A percentile compares a stretch with the other conserved stretches of the same genome.
Evolutionary conservation across 2,113 vertebrate genomes (phyloP).

Genomic region (Coturnix japonica): DNA sequence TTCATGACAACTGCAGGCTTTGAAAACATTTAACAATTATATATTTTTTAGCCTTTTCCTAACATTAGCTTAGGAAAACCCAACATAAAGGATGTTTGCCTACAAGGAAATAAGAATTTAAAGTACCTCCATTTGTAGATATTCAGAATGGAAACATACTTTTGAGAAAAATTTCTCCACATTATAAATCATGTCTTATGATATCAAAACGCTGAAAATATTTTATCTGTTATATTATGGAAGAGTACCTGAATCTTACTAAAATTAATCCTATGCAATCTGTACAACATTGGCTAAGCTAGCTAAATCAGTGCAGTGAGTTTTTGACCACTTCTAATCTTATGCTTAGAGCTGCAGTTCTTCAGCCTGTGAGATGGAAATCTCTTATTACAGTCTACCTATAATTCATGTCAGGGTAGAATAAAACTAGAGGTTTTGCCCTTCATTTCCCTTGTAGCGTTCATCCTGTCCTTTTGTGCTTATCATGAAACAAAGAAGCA

Average conservation of each 20-base stretch:
- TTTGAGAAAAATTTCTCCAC: slow-evolving; percentile 26
- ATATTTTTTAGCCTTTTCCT: not conserved
- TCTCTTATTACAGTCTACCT: not conserved
- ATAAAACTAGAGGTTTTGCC: not conserved
- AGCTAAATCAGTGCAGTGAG: not conserved
- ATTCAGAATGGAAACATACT: not conserved
- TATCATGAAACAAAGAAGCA: not conserved
- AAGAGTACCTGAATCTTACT: slow-evolving; percentile 26
- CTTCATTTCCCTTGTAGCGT: not conserved
- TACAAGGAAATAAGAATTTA: not conserved
- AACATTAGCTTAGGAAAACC: not conserved
- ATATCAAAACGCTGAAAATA: slow-evolving; percentile 32
- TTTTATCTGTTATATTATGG: slow-evolving; percentile 49
- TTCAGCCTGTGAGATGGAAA: not conserved
- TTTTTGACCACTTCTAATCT: not conserved
- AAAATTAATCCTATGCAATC: slow-evolving; percentile 26
- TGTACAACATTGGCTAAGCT: slow-evolving; percentile 15
- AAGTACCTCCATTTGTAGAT: not conserved
- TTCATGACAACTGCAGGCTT: not conserved
- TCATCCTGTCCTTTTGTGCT: not conserved
- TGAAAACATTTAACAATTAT: not conserved
- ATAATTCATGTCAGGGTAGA: not conserved
- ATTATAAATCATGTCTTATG: slow-evolving; percentile 43
- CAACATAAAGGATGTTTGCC: not conserved
- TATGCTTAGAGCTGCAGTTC: not conserved